These are phyloP conservation scores for Fistularia tabacaria DNA, from an alignment of 2,797 vertebrate species.

Conservation along the genomic window DNA sequence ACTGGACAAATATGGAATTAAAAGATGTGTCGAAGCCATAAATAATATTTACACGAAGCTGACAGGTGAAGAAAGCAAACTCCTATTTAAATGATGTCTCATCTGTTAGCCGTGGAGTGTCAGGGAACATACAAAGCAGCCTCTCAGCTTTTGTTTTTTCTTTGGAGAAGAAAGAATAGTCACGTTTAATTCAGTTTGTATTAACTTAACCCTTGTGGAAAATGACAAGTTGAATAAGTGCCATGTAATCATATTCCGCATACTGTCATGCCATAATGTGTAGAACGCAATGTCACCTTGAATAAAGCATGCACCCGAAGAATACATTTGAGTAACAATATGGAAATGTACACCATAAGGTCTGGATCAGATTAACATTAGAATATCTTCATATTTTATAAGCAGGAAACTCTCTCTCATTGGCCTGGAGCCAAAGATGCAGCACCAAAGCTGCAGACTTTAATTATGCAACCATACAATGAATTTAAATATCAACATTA, in stretches of 20 bases:
- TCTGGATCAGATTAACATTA: slow-evolving; percentile 72
- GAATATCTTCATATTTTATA: slow-evolving; percentile 64
- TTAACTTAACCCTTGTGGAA: slow-evolving; percentile 77
- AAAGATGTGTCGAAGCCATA: slow-evolving; percentile 70
- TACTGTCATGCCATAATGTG: slow-evolving; percentile 71
- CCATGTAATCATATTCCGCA: slow-evolving; percentile 77
- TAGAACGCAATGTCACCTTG: slow-evolving; percentile 76
- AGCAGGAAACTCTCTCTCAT: slow-evolving; percentile 20
- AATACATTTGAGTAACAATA: slow-evolving; percentile 80
- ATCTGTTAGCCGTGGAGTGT: slow-evolving; percentile 64
- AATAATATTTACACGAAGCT: slow-evolving; percentile 75
- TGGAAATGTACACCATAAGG: slow-evolving; percentile 71
- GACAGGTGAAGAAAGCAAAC: slow-evolving; percentile 64
- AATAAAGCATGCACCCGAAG: slow-evolving; percentile 67
- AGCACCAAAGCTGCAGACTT: not conserved
- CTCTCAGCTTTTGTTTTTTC: slow-evolving; percentile 63
- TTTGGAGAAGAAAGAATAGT: slow-evolving; percentile 52
- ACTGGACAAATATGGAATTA: slow-evolving; percentile 76
- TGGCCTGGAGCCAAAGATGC: slow-evolving; percentile 20
- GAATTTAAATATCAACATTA: too few species aligned
- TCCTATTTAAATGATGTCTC: slow-evolving; percentile 75
- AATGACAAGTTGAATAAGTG: slow-evolving; percentile 79
- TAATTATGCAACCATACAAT: not conserved
- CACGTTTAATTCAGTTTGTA: slow-evolving; percentile 70
- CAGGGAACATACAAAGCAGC: slow-evolving; percentile 71